Conservation (phyloP, 2,113 vertebrate species). For the Ursus arctos region DNA sequence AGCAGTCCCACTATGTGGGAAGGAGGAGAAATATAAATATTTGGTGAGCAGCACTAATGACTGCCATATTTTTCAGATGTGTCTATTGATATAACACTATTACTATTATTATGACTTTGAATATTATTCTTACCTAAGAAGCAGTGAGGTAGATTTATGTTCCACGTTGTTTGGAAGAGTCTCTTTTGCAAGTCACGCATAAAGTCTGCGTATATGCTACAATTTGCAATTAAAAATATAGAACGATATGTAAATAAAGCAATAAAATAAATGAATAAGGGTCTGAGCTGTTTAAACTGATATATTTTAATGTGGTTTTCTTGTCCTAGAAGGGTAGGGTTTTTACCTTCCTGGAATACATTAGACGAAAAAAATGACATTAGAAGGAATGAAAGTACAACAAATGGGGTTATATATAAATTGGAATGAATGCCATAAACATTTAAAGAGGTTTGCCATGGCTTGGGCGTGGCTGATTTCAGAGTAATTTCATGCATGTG, state of each 20-base stretch:
- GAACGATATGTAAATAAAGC: background rate
- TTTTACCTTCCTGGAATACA: conserved; percentile 40
- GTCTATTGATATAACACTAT: conserved; percentile 5
- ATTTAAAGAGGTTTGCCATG: conserved; percentile 17
- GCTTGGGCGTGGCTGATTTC: conserved; percentile 3
- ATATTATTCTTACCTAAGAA: conserved; percentile 16
- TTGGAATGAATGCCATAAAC: background rate
- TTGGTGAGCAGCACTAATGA: background rate
- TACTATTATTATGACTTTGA: background rate
- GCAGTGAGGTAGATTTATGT: background rate
- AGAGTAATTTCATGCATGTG: conserved; percentile 22
- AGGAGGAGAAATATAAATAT: conserved; percentile 31
- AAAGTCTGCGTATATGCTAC: background rate
- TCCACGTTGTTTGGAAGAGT: background rate
- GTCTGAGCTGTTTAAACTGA: background rate
- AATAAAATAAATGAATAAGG: conserved; percentile 2
- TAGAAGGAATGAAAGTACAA: conserved; percentile 53
- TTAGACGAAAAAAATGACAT: conserved; percentile 53
- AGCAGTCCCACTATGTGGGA: background rate
- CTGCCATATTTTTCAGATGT: conserved; percentile 10
- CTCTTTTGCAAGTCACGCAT: background rate
- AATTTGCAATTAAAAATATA: background rate
- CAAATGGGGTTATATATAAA: conserved; percentile 21
- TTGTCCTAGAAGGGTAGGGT: background rate
- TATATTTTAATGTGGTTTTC: conserved; percentile 38